phyloP scores from a whole-genome alignment of 2,113 vertebrate genomes.

The Rhegmatorhina hoffmannsi region DNA sequence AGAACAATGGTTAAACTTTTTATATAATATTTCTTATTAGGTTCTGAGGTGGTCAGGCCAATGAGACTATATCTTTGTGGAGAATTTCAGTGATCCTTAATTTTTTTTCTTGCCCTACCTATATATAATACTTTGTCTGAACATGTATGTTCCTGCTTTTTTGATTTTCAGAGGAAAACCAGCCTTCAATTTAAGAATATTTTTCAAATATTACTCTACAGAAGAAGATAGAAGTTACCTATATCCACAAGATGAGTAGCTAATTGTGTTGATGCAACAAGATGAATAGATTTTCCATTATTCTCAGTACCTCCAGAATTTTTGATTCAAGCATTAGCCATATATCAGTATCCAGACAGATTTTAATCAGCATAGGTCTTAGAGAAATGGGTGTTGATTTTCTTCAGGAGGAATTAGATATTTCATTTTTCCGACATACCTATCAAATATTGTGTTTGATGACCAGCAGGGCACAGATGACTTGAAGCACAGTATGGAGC shows the following conservation, averaged over 20 bases:
- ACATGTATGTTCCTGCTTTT: background rate
- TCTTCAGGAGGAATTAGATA: background rate
- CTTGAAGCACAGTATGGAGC: background rate
- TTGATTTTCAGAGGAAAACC: background rate
- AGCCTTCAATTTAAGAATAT: background rate
- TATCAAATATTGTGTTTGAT: background rate
- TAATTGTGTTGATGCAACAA: background rate
- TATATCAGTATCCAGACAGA: background rate
- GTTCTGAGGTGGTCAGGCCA: background rate
- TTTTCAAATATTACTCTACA: background rate
- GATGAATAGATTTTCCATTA: background rate
- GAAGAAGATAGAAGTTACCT: background rate
- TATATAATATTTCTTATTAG: background rate
- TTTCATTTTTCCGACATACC: background rate
- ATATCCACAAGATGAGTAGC: background rate
- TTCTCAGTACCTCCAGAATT: background rate
- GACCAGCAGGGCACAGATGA: background rate
- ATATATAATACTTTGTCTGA: background rate
- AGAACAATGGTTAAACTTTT: background rate
- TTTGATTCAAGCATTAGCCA: background rate
- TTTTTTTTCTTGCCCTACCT: background rate
- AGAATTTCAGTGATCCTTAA: background rate
- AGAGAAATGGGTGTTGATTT: background rate
- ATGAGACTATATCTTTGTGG: background rate
- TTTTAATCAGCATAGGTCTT: background rate